Evolutionary conservation across 2,113 vertebrate species (phyloP).

Genomic region (Motacilla tschutschensis): DNA sequence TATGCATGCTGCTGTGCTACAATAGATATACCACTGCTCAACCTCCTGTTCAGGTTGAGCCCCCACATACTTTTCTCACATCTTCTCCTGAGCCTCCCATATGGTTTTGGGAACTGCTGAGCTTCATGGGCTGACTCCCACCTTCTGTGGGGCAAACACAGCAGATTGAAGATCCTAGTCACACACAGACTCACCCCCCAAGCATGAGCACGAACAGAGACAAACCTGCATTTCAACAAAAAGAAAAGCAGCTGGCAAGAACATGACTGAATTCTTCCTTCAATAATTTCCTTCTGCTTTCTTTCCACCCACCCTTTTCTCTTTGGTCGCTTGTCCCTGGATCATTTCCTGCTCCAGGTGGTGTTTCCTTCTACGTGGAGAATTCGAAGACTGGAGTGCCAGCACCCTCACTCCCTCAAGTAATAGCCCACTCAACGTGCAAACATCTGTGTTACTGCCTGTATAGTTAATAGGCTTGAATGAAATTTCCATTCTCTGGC

Average conservation of each 20-base stretch:
- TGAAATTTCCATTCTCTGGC: slow-evolving; percentile 1
- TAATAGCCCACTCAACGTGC: not conserved
- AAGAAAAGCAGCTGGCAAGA: slow-evolving; percentile 39
- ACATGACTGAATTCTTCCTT: slow-evolving; percentile 36
- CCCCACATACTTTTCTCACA: not conserved
- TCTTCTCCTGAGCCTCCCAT: not conserved
- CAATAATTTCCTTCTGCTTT: slow-evolving; percentile 1
- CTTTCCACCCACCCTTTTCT: not conserved
- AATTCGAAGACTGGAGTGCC: not conserved
- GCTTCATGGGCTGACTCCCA: slow-evolving; percentile 17
- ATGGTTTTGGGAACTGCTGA: slow-evolving; percentile 24
- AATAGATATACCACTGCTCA: slow-evolving; percentile 31
- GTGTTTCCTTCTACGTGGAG: not conserved
- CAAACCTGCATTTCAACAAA: not conserved
- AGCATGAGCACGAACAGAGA: not conserved
- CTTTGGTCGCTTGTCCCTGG: slow-evolving; percentile 35
- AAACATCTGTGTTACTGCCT: slow-evolving; percentile 31
- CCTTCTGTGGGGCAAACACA: slow-evolving; percentile 3
- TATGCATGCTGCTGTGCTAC: slow-evolving; percentile 10
- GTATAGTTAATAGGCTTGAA: not conserved
- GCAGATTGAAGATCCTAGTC: slow-evolving; percentile 6
- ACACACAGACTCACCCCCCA: not conserved
- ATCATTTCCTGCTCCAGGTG: slow-evolving; percentile 38
- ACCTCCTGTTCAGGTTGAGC: slow-evolving; percentile 30
- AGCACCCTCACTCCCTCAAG: slow-evolving; percentile 6